Evolutionary conservation across 2,113 vertebrate genomes (phyloP).

Genomic region (Aldabrachelys gigantea): DNA sequence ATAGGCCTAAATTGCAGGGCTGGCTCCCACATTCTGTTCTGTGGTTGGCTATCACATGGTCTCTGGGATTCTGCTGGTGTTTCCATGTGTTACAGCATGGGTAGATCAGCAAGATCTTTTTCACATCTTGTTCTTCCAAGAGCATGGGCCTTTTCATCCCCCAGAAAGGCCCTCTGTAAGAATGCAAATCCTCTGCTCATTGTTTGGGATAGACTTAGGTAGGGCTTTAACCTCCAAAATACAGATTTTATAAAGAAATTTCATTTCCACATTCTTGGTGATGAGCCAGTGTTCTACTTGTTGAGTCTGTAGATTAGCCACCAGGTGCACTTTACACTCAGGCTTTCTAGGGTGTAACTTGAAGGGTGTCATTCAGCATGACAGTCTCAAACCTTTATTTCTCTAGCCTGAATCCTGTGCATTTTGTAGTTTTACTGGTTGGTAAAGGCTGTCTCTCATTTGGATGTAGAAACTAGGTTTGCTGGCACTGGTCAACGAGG

Average conservation of each 20-base stretch:
- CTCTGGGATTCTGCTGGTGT: not conserved
- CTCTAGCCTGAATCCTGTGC: constrained; percentile 21
- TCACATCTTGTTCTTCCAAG: not conserved
- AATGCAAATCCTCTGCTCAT: not conserved
- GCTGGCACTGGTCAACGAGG: constrained; percentile 93
- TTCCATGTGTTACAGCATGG: not conserved
- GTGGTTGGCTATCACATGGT: not conserved
- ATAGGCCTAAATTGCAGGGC: not conserved
- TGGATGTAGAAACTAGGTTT: constrained; percentile 89
- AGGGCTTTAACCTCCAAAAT: not conserved
- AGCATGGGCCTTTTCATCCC: not conserved
- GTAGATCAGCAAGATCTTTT: not conserved
- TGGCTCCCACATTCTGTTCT: not conserved
- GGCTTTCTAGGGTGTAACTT: not conserved
- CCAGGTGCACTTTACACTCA: not conserved
- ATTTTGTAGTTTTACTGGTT: constrained; percentile 38
- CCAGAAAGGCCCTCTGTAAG: rapidly evolving
- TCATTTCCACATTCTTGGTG: not conserved
- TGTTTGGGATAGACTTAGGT: not conserved
- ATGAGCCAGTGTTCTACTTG: not conserved
- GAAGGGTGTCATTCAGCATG: not conserved
- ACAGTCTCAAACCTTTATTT: constrained; percentile 13
- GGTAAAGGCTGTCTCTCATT: constrained; percentile 56
- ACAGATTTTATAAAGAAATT: not conserved
- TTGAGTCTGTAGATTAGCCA: not conserved